Conservation (phyloP, 2,888 invertebrate species). For the Nymphalis c-album region DNA sequence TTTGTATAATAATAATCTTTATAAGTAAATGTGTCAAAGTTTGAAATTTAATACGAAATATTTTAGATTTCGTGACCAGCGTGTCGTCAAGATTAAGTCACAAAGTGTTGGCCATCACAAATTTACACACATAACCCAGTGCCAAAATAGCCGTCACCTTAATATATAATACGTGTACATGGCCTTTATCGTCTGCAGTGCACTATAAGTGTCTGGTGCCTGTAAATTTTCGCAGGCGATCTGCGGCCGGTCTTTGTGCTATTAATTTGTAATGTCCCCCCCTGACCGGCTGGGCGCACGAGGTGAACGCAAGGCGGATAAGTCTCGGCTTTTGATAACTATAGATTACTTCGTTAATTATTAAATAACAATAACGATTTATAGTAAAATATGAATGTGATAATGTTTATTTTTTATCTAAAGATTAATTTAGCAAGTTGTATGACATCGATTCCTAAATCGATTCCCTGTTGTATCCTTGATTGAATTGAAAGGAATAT, state of each 20-base stretch:
- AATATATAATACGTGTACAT: constrained; percentile 49
- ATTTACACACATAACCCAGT: constrained; percentile 37
- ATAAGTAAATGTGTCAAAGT: too few relatives aligned
- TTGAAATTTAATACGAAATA: too few relatives aligned
- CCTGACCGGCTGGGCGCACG: constrained; percentile 54
- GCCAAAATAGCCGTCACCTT: constrained; percentile 46
- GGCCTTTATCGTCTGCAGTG: constrained; percentile 60
- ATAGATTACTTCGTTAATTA: constrained; percentile 33
- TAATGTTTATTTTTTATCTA: too few relatives aligned
- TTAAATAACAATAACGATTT: constrained; percentile 23
- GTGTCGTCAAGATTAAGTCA: constrained; percentile 29
- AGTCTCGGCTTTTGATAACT: constrained; percentile 45
- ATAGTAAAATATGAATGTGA: background rate
- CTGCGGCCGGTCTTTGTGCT: constrained; percentile 80
- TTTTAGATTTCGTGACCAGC: background rate
- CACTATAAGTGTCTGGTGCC: constrained; percentile 70
- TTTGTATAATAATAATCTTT: too few relatives aligned
- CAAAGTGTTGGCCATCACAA: constrained; percentile 36
- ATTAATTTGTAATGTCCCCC: constrained; percentile 81
- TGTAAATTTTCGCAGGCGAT: constrained; percentile 80
- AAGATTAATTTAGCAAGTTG: background rate
- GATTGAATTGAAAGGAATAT: background rate
- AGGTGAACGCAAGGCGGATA: constrained; percentile 51
- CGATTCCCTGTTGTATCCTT: background rate
- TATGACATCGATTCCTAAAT: background rate